Conservation (phyloP, 2,113 vertebrate species). For the Corythaeola cristata region DNA sequence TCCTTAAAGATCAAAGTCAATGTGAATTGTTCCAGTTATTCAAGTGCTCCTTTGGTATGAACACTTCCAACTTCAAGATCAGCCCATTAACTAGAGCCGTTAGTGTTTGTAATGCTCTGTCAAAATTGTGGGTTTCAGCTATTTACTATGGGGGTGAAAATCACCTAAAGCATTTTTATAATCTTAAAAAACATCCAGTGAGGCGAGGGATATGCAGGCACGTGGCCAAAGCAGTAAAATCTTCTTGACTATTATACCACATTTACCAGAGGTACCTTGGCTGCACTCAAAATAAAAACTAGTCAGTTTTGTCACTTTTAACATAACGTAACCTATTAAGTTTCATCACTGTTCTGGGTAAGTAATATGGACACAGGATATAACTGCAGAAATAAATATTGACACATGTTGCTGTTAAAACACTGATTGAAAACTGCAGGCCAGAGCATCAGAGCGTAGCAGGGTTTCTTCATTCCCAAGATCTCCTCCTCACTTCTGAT, state of each 20-base stretch:
- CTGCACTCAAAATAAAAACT: constrained; percentile 21
- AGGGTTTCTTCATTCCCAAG: constrained; percentile 1
- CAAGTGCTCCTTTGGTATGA: background rate
- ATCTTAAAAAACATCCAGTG: background rate
- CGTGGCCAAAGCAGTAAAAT: constrained; percentile 21
- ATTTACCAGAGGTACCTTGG: background rate
- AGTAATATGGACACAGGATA: background rate
- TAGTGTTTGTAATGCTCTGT: background rate
- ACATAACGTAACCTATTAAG: constrained; percentile 44
- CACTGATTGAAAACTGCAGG: constrained; percentile 23
- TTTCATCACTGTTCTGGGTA: constrained; percentile 53
- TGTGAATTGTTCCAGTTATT: background rate
- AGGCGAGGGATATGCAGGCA: background rate
- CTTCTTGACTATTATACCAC: background rate
- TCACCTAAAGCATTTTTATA: background rate
- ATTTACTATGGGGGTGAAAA: background rate
- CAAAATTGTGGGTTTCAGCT: background rate
- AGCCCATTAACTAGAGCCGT: background rate
- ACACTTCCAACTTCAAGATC: background rate
- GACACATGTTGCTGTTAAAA: constrained; percentile 41
- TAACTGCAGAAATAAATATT: constrained; percentile 59
- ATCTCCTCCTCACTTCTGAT: constrained; percentile 20
- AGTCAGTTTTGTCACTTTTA: constrained; percentile 25
- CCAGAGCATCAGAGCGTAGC: background rate
- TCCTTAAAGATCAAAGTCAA: background rate